Evolutionary conservation across 2,888 invertebrate genomes (phyloP).

Genomic region (Hyposoter didymator): DNA sequence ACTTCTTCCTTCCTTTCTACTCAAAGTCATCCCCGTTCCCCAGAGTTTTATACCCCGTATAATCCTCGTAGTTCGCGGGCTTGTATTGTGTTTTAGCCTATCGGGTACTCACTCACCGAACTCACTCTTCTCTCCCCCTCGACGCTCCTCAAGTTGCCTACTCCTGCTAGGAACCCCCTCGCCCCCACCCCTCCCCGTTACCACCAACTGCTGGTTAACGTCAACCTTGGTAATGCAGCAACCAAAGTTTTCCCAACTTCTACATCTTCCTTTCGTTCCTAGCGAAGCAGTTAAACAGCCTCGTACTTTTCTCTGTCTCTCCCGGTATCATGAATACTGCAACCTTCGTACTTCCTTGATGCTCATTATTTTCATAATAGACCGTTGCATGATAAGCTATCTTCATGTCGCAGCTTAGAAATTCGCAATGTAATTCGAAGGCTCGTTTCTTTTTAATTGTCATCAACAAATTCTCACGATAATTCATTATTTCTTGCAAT

Average conservation of each 20-base stretch:
- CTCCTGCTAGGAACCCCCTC: conserved; percentile 23
- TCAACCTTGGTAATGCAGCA: conserved; percentile 61
- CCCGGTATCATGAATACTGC: conserved; percentile 28
- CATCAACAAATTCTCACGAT: not conserved
- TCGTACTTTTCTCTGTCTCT: conserved; percentile 22
- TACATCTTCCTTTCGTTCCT: conserved; percentile 61
- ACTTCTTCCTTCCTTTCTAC: conserved; percentile 19
- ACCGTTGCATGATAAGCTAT: conserved; percentile 1
- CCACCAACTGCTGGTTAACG: conserved; percentile 52
- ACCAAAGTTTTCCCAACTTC: conserved; percentile 65
- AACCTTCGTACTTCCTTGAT: conserved; percentile 19
- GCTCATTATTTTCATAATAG: conserved; percentile 46
- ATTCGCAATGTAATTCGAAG: not conserved
- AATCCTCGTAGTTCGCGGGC: conserved; percentile 60
- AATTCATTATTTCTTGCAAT: too few relatives aligned
- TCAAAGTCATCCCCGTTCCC: conserved; percentile 17
- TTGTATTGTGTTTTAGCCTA: conserved; percentile 65
- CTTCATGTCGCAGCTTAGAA: not conserved
- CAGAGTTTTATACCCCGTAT: conserved; percentile 52
- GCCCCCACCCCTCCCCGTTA: conserved; percentile 34
- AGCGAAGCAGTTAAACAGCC: conserved; percentile 1
- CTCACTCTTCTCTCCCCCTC: conserved; percentile 44
- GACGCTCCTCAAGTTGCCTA: conserved; percentile 20
- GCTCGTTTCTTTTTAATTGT: not conserved
- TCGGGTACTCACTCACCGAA: conserved; percentile 48